These are phyloP conservation scores for Sepioteuthis lessoniana DNA, from an alignment of 2,888 invertebrate genomes.

Conservation along the genomic window DNA sequence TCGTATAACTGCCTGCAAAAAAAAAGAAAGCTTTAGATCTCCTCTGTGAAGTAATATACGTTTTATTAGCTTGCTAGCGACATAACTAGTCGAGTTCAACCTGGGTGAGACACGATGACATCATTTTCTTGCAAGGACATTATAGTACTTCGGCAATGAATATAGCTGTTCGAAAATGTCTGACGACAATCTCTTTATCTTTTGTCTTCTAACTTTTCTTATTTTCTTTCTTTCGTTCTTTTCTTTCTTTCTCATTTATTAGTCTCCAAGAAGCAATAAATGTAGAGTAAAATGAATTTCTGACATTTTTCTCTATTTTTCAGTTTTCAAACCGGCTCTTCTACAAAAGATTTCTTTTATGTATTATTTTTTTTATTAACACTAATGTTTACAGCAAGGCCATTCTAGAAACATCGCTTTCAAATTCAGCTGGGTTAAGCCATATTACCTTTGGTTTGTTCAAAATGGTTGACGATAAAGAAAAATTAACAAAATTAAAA, in stretches of 20 bases:
- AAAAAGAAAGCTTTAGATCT: not conserved
- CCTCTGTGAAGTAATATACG: not conserved
- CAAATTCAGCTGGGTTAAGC: not conserved
- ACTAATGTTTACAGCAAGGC: not conserved
- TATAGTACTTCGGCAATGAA: not conserved
- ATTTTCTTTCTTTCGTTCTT: not conserved
- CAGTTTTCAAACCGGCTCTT: not conserved
- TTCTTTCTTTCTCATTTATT: not conserved
- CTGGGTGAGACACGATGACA: slow-evolving; percentile 6
- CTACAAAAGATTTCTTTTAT: not conserved
- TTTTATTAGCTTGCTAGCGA: not conserved
- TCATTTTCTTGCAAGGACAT: not conserved
- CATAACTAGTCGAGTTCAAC: not conserved
- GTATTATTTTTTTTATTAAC: not conserved
- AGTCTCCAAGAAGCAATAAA: not conserved
- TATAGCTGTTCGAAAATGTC: slow-evolving; percentile 16
- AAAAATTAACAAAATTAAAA: not conserved
- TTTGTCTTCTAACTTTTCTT: not conserved
- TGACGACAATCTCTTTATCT: not conserved
- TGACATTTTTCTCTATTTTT: not conserved
- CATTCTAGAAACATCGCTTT: not conserved
- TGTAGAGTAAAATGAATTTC: not conserved
- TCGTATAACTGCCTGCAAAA: not conserved
- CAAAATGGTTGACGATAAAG: not conserved
- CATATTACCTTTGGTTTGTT: not conserved